Evolutionary conservation across 2,113 vertebrate species (phyloP).

Genomic region (Taxidea taxus): DNA sequence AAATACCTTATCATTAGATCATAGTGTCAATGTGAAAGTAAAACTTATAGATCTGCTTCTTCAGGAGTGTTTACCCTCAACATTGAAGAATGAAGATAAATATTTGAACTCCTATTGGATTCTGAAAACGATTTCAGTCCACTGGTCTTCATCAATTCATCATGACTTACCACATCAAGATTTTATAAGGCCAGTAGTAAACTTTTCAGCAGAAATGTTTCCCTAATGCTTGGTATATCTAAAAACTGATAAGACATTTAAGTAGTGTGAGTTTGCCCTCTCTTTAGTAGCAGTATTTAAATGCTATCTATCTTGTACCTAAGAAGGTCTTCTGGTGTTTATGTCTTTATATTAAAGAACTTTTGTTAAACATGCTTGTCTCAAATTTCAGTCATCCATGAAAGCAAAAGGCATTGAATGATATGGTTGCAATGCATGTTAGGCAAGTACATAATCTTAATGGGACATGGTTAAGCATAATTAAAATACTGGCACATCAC

Average conservation of each 20-base stretch:
- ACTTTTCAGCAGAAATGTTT: constrained; percentile 14
- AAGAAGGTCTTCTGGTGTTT: not conserved
- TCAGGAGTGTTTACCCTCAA: not conserved
- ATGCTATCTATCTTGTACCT: not conserved
- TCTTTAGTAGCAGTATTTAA: not conserved
- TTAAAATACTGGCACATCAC: not conserved
- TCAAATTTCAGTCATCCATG: not conserved
- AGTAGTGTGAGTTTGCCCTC: not conserved
- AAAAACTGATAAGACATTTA: not conserved
- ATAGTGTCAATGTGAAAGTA: not conserved
- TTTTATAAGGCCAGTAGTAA: not conserved
- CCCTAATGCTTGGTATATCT: not conserved
- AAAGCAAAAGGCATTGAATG: not conserved
- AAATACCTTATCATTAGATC: not conserved
- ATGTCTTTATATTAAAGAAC: not conserved
- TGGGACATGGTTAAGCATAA: not conserved
- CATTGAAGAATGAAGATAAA: not conserved
- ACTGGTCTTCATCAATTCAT: not conserved
- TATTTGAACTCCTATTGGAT: not conserved
- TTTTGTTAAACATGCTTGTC: not conserved
- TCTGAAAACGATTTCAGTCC: constrained; percentile 25
- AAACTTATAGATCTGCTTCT: not conserved
- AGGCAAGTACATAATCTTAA: not conserved
- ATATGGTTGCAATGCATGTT: not conserved
- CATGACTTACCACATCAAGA: not conserved